These are phyloP conservation scores for Mus spretus DNA, from an alignment of 2,797 vertebrate species.

Conservation along the genomic window DNA sequence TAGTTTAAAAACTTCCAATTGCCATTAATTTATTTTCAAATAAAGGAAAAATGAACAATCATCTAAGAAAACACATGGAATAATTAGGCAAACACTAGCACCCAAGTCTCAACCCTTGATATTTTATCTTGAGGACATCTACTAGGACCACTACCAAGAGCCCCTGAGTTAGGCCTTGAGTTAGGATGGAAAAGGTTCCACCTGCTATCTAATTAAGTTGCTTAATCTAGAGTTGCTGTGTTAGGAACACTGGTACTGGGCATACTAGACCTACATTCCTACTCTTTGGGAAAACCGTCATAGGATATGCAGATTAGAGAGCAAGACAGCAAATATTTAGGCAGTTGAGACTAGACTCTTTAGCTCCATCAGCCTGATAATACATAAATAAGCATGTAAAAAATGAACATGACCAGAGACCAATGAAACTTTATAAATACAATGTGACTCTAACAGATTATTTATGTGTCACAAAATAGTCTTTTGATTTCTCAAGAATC, in stretches of 20 bases:
- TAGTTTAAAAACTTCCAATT: slow-evolving; percentile 1
- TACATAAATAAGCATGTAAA: neutral
- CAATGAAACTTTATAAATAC: neutral
- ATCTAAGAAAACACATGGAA: neutral
- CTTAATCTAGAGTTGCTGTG: slow-evolving; percentile 1
- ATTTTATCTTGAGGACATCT: slow-evolving; percentile 9
- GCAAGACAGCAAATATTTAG: neutral
- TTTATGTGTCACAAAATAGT: slow-evolving; percentile 21
- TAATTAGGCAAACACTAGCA: neutral
- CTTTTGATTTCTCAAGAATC: neutral
- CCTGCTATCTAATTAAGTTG: slow-evolving; percentile 7
- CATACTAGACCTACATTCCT: neutral
- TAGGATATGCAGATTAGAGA: neutral
- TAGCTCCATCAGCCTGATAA: neutral
- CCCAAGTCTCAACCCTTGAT: neutral
- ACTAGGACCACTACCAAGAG: neutral
- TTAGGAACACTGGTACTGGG: neutral
- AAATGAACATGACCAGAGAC: neutral
- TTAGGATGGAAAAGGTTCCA: neutral
- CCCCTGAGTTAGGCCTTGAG: neutral
- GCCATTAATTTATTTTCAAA: slow-evolving; percentile 30
- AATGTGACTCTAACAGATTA: slow-evolving; percentile 21
- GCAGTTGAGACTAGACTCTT: neutral
- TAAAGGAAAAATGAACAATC: neutral
- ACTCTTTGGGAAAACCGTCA: neutral